Evolutionary conservation across 2,797 vertebrate species (phyloP).

Genomic region (Bucorvus abyssinicus): DNA sequence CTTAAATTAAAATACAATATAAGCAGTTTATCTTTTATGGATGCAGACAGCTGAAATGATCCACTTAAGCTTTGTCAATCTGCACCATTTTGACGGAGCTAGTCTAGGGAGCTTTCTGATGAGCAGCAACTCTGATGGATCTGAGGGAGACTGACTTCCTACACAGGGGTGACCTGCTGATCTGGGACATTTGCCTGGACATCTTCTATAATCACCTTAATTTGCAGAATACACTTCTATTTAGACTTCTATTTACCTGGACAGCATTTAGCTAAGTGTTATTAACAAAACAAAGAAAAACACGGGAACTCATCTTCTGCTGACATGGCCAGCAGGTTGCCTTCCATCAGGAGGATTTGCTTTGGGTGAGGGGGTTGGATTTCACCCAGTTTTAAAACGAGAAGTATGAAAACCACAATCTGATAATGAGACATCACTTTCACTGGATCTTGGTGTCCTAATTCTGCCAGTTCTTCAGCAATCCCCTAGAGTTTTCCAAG

Average conservation of each 20-base stretch:
- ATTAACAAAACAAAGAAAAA: not conserved
- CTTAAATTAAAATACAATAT: not conserved
- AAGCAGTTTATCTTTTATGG: not conserved
- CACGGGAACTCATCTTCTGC: not conserved
- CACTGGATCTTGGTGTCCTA: not conserved
- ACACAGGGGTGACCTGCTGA: not conserved
- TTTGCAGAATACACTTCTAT: not conserved
- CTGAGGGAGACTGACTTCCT: not conserved
- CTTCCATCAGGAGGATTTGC: not conserved
- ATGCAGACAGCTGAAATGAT: not conserved
- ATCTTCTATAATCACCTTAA: not conserved
- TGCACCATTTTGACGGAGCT: not conserved
- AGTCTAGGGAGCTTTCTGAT: not conserved
- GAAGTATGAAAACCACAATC: not conserved
- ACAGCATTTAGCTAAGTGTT: not conserved
- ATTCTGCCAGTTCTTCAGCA: constrained; percentile 45
- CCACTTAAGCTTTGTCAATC: not conserved
- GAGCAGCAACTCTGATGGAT: not conserved
- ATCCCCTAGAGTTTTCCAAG: not conserved
- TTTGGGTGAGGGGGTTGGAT: not conserved
- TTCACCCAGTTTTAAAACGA: constrained; percentile 3
- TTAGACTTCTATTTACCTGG: not conserved
- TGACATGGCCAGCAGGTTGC: not conserved
- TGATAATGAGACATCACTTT: not conserved
- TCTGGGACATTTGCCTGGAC: not conserved